These are phyloP conservation scores for Trachurus trachurus DNA, from an alignment of 2,797 vertebrate species.

Conservation along the genomic window DNA sequence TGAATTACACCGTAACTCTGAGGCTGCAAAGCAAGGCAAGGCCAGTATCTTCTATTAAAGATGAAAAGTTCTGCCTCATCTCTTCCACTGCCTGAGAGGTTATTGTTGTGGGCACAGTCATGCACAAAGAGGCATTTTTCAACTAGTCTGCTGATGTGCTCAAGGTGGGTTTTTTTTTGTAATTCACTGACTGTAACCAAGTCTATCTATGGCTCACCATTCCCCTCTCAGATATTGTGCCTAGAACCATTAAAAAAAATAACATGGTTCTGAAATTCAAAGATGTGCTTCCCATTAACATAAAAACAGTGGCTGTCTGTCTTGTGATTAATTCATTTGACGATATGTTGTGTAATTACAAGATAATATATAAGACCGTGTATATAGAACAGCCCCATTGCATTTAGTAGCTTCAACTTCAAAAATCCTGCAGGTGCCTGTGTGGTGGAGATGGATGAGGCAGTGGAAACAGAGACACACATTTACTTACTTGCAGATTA, in stretches of 20 bases:
- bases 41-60: slow-evolving; percentile 42
- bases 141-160: slow-evolving; percentile 18
- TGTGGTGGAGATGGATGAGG: slow-evolving; percentile 13
- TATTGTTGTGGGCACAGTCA: slow-evolving; percentile 3
- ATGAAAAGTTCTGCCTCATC: slow-evolving; percentile 34
- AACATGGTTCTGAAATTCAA: neutral
- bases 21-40: slow-evolving; percentile 36
- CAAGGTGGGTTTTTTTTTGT: neutral
- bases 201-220: neutral
- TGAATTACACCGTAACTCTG: slow-evolving; percentile 65
- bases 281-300: neutral
- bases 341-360: neutral
- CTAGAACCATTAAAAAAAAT: neutral
- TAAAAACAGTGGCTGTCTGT: neutral
- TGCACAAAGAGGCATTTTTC: slow-evolving; percentile 5
- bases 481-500: slow-evolving; percentile 26
- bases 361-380: neutral
- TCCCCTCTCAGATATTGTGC: neutral
- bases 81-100: slow-evolving; percentile 26
- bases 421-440: neutral
- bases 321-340: neutral
- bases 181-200: neutral
- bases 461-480: slow-evolving; percentile 8
- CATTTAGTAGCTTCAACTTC: slow-evolving; percentile 4
- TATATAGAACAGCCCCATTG: neutral